Evolutionary conservation across 1,140 invertebrate species (phyloP).

Genomic region (Drosophila chauvacae): DNA sequence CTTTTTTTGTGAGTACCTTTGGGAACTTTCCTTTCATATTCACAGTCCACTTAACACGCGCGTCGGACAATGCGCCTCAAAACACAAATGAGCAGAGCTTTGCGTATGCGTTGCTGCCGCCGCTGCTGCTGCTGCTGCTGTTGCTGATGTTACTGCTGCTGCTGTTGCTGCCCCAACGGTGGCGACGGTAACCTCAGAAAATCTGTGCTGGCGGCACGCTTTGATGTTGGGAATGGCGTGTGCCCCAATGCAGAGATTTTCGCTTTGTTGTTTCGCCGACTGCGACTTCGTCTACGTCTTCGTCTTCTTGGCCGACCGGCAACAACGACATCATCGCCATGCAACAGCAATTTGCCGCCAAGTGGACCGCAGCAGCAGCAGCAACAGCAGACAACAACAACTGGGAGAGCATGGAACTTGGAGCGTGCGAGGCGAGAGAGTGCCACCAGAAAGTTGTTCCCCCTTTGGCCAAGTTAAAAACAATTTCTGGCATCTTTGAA

Average conservation of each 20-base stretch:
- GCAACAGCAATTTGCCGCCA: slow-evolving; percentile 80
- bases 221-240: slow-evolving; percentile 84
- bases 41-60: slow-evolving; percentile 82
- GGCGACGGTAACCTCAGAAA: slow-evolving; percentile 83
- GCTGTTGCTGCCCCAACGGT: slow-evolving; percentile 71
- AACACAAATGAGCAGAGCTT: slow-evolving; percentile 79
- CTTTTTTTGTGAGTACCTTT: slow-evolving; percentile 34
- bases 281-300: slow-evolving; percentile 51
- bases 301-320: slow-evolving; percentile 16
- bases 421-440: slow-evolving; percentile 48
- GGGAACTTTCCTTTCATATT: slow-evolving; percentile 81
- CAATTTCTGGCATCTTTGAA: slow-evolving; percentile 15
- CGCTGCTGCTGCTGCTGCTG: background rate
- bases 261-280: slow-evolving; percentile 81
- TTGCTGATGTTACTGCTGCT: slow-evolving; percentile 42
- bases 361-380: slow-evolving; percentile 60
- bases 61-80: slow-evolving; percentile 81
- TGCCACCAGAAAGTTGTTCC: slow-evolving; percentile 41
- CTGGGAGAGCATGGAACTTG: slow-evolving; percentile 30
- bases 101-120: slow-evolving; percentile 47
- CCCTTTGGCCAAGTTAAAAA: slow-evolving; percentile 28
- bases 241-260: slow-evolving; percentile 84
- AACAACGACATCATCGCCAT: slow-evolving; percentile 57
- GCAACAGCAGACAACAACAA: slow-evolving; percentile 20
- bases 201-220: slow-evolving; percentile 78